Base-by-base conservation (phyloP, 2,888 invertebrate genomes). In the Gandaritis pyraliata region DNA sequence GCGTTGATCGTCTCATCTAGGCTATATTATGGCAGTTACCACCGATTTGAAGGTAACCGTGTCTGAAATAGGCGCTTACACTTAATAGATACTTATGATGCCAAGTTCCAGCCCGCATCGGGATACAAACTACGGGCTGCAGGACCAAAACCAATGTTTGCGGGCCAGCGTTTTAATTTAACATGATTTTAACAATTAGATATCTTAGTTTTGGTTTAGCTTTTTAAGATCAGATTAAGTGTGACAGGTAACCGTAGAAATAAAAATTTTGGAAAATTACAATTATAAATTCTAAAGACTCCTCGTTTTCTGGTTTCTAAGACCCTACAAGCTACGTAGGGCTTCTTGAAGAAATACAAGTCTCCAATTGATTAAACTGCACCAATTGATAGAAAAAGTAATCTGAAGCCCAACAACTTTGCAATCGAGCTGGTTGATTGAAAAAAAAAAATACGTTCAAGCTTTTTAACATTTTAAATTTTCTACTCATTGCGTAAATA, bases 51-150 rank as follows among this genome's bases (percentile, higher is more conserved):
- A 43, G 43, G 43, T 43, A 43, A 16, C 16, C 43, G 43, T 16
- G 43, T 2, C 16, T 29, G 43, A 36, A 56, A 61, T 51, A 45
- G 61, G 51, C 51, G 39, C 54, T 60, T 55, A 48, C 52, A 59
- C 56, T 43, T 64, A 52, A 64, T 64, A 52, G 63, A 36, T 60
- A 64, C 63, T 56, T 64, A 64, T 59, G 64, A 48, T 50, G 59
- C 64, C 52, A 49, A 59, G 55, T 64, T 64, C 38, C 49, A 48
- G 56, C 16, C 11, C 6, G 47, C 61, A 56, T 13, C 41, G 8
- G 41, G 30, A 13, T 15, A 30, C 59, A 61, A 51, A 38, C 54
- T 15, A 29, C 39, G 61, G 55, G 55, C 61, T 39, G 60, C 55
- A 29, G 0, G 29, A 12, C 18, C 15, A 8, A 12, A 39, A 39